These are phyloP conservation scores for Notiomystis cincta DNA, from an alignment of 2,113 vertebrate genomes.

Conservation along the genomic window DNA sequence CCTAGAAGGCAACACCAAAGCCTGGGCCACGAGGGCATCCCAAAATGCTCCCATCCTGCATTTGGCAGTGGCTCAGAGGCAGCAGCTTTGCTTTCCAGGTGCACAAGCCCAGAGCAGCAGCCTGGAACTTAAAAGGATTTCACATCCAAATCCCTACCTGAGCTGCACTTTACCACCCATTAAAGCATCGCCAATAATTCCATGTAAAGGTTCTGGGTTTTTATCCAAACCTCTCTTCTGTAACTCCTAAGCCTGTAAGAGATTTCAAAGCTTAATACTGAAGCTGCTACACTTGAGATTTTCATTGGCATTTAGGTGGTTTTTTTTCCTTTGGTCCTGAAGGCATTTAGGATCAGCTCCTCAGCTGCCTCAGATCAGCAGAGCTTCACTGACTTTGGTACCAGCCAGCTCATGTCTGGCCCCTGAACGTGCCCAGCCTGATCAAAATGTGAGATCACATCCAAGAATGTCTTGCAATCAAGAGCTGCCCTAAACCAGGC, in stretches of 20 bases:
- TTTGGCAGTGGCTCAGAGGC: background rate
- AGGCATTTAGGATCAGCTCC: background rate
- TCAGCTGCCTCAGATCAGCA: background rate
- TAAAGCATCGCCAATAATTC: background rate
- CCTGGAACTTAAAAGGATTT: background rate
- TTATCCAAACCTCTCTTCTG: background rate
- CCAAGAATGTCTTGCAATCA: background rate
- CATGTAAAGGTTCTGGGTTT: background rate
- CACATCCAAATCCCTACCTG: background rate
- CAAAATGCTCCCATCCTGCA: background rate
- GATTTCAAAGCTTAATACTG: background rate
- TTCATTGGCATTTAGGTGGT: background rate
- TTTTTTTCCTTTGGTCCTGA: background rate
- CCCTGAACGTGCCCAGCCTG: background rate
- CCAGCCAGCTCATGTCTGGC: background rate
- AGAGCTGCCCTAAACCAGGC: background rate
- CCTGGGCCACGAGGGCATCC: accelerated
- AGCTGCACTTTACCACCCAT: background rate
- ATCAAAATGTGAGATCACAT: background rate
- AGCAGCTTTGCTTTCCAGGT: background rate
- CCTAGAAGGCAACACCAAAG: background rate
- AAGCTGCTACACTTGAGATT: background rate
- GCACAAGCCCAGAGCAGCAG: background rate
- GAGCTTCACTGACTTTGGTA: background rate
- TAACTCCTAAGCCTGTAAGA: background rate